A percentile compares a stretch with the other conserved stretches of the same genome.
phyloP scores from a whole-genome alignment of 2,113 vertebrate genomes.

The Coregonus clupeaformis region DNA sequence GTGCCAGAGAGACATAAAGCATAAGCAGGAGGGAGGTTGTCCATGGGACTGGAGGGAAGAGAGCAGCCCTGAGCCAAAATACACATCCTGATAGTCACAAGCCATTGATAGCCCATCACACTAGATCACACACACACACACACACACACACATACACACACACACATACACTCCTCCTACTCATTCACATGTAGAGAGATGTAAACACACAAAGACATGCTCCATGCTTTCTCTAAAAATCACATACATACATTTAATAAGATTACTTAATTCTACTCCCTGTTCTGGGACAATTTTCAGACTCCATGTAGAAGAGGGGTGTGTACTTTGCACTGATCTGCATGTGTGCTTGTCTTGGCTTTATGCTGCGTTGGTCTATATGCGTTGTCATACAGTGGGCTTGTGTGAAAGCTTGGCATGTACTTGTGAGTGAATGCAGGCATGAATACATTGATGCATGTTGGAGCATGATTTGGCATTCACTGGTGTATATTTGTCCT shows the following conservation, averaged over 20 bases:
- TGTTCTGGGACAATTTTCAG: constrained; percentile 30
- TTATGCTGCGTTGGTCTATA: constrained; percentile 33
- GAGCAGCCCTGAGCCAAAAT: constrained; percentile 13
- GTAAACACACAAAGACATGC: too few species aligned
- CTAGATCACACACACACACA: neutral
- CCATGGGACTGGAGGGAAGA: constrained; percentile 41
- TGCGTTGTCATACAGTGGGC: constrained; percentile 16
- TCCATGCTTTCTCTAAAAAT: too few species aligned
- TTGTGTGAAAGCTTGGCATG: constrained; percentile 25
- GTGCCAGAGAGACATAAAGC: constrained; percentile 54
- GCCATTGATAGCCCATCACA: constrained; percentile 33
- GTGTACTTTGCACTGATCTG: constrained; percentile 27
- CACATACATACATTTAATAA: neutral
- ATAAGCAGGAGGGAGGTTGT: constrained; percentile 30
- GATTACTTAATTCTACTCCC: too few species aligned
- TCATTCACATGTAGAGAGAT: too few species aligned
- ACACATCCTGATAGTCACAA: constrained; percentile 14
- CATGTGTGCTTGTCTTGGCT: constrained; percentile 50
- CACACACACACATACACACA: constrained; percentile 17
- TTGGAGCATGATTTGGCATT: neutral
- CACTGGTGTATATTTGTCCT: neutral
- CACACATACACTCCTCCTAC: too few species aligned
- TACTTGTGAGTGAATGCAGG: too few species aligned
- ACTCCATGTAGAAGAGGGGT: constrained; percentile 33
- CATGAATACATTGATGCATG: too few species aligned